phyloP scores from a whole-genome alignment of 2,888 invertebrate species.

The Cancer borealis region DNA sequence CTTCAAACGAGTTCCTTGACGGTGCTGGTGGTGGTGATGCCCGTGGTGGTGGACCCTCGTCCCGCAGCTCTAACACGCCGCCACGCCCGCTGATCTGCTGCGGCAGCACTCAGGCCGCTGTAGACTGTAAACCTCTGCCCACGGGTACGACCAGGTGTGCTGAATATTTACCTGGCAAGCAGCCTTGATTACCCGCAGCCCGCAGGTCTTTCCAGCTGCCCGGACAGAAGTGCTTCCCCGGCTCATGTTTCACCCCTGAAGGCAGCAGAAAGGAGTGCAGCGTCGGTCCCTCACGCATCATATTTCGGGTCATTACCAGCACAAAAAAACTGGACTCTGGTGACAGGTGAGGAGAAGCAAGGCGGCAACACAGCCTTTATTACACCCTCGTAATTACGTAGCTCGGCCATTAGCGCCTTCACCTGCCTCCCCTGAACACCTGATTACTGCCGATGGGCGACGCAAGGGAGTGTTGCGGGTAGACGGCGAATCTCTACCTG shows the following conservation, averaged over 20 bases:
- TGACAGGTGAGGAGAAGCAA: constrained; percentile 40
- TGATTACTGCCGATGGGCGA: constrained; percentile 14
- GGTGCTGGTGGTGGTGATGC: background rate
- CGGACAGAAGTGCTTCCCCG: constrained; percentile 5
- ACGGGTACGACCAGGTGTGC: background rate
- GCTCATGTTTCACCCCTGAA: background rate
- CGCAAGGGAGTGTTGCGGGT: background rate
- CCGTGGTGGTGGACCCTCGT: background rate
- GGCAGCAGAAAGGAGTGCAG: constrained; percentile 6
- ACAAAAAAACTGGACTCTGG: constrained; percentile 44
- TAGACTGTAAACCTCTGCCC: constrained; percentile 14
- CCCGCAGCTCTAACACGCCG: background rate
- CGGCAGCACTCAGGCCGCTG: background rate
- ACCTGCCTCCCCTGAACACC: constrained; percentile 36
- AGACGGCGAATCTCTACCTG: constrained; percentile 4
- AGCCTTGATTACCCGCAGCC: constrained; percentile 25
- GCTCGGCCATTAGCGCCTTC: constrained; percentile 29
- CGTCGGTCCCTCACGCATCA: constrained; percentile 9
- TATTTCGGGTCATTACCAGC: constrained; percentile 13
- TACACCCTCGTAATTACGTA: constrained; percentile 33
- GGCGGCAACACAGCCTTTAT: constrained; percentile 13
- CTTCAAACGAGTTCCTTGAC: constrained; percentile 14
- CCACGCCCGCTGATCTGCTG: constrained; percentile 10
- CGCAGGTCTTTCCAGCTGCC: background rate
- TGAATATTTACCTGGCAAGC: constrained; percentile 34